Evolutionary conservation across 2,888 invertebrate genomes (phyloP).

Genomic region (Deilephila porcellus): DNA sequence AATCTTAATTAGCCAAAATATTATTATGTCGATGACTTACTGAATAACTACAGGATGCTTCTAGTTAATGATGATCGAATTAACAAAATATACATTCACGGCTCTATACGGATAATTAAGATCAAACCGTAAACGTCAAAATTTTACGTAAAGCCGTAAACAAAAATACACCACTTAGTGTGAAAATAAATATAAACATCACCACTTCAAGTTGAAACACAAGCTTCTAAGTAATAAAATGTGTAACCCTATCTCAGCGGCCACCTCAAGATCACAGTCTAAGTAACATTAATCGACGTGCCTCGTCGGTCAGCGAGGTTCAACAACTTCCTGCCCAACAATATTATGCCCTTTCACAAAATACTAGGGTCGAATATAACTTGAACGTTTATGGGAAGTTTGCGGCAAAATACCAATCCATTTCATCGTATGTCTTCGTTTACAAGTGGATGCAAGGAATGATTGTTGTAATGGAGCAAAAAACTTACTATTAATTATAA

Average conservation of each 20-base stretch:
- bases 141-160: neutral
- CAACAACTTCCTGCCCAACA: slow-evolving; percentile 17
- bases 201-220: slow-evolving; percentile 63
- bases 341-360: neutral
- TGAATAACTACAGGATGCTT: no score
- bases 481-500: neutral
- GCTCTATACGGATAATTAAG: no score
- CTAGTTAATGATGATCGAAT: neutral
- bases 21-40: no score
- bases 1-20: no score
- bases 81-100: neutral
- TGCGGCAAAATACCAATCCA: slow-evolving; percentile 14
- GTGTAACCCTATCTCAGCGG: slow-evolving; percentile 73
- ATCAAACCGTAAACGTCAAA: neutral
- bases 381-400: slow-evolving; percentile 1
- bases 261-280: slow-evolving; percentile 73
- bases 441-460: slow-evolving; percentile 21
- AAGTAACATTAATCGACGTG: slow-evolving; percentile 83
- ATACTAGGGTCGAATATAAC: neutral
- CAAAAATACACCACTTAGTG: slow-evolving; percentile 21
- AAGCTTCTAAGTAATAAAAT: slow-evolving; percentile 79
- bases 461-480: slow-evolving; percentile 19
- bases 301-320: slow-evolving; percentile 32
- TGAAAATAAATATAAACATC: slow-evolving; percentile 61
- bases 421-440: slow-evolving; percentile 26